Base-by-base conservation (phyloP, 2,113 vertebrate genomes). In the Baryphthengus martii region DNA sequence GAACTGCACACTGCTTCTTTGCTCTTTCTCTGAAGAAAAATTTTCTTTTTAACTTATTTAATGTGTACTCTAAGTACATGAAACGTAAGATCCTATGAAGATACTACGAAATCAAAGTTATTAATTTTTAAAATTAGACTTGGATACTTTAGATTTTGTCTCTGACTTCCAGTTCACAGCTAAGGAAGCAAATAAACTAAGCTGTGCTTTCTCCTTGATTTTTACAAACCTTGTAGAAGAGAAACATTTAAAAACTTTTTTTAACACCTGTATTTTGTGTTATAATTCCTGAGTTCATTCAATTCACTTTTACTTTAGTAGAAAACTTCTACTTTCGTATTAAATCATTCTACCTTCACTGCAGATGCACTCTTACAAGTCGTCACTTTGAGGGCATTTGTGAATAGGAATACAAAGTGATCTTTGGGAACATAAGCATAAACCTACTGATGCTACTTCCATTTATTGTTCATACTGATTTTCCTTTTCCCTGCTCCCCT, bases 111-210 rank as follows among this genome's bases (percentile, higher is more conserved):
- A 81, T 52, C 39, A 31, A 67, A 85, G 9, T 55, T n/a, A 37
- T 5, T 47, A 15, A 55, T 58, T 79, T 96, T 39, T 88, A 31
- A 42, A 11, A 47, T 53, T 61, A 80, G 26, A 56, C n/a, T 50
- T 77, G 24, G 31, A 74, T 47, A 8, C 3, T 13, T 68, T 20
- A 9, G 58, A 17, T 85, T 88, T 83, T 81, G 10, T 42, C 84
- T 93, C 45, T 55, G 55, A 71, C 6, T 44, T 77, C 42, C 55
- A 11, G 33, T 72, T 92, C n/a, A 74, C 19, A 63, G 25, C 20
- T 80, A 86, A 80, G 39, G 42, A 95, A 80, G 62, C 28, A 86
- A 89, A 72, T 68, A 62, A 95, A 68, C 28, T 44, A 59, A 62
- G 8, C 20, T 74, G 80, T 84, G 10, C 18, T 78, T 92, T 90